phyloP scores from a whole-genome alignment of 2,797 vertebrate species.

The Fratercula arctica region DNA sequence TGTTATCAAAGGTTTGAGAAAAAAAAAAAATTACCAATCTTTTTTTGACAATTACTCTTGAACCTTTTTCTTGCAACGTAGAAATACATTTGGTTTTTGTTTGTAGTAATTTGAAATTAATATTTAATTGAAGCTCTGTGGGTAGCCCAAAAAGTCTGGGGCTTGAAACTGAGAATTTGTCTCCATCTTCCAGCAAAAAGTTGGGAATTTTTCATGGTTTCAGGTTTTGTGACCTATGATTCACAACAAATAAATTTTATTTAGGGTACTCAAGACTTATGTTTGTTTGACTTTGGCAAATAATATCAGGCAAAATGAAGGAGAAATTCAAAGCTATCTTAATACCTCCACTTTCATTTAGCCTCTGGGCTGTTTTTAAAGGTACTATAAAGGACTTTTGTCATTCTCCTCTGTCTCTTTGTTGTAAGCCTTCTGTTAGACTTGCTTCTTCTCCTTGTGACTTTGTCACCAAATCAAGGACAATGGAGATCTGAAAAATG shows the following conservation, averaged over 20 bases:
- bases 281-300: not conserved
- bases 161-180: not conserved
- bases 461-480: not conserved
- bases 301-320: not conserved
- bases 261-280: not conserved
- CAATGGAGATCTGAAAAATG: not conserved
- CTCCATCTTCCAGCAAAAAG: not conserved
- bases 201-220: not conserved
- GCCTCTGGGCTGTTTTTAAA: not conserved
- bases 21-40: rapidly evolving
- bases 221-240: not conserved
- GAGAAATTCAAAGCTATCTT: not conserved
- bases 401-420: not conserved
- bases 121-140: not conserved
- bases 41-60: not conserved
- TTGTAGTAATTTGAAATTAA: not conserved
- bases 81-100: not conserved
- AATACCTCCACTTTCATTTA: not conserved
- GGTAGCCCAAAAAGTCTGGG: not conserved
- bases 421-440: not conserved
- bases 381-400: not conserved
- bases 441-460: not conserved
- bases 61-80: not conserved
- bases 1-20: not conserved
- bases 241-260: not conserved